These are phyloP conservation scores for Martes martes DNA, from an alignment of 2,113 vertebrate species.

Conservation along the genomic window DNA sequence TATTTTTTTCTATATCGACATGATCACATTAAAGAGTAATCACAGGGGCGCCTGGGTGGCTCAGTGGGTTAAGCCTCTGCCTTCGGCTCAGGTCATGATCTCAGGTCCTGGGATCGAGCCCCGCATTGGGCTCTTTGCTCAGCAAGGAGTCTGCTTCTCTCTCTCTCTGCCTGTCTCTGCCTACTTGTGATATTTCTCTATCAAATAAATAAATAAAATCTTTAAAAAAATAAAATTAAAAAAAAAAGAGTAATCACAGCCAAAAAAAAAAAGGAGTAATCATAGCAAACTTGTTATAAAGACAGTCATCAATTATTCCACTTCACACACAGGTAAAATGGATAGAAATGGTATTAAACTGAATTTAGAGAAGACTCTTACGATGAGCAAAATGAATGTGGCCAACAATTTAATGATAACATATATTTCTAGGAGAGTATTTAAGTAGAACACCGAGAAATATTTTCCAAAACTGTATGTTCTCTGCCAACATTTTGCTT, in stretches of 20 bases:
- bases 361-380: background rate
- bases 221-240: too few relatives aligned
- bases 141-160: too few relatives aligned
- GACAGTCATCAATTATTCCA: background rate
- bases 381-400: background rate
- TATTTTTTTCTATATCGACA: background rate
- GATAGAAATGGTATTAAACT: background rate
- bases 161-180: too few relatives aligned
- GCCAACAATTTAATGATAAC: background rate
- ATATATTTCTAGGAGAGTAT: background rate
- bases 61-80: too few relatives aligned
- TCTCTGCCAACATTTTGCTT: background rate
- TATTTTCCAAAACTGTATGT: background rate
- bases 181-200: too few relatives aligned
- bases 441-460: background rate
- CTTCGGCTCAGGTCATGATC: too few relatives aligned
- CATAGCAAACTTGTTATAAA: background rate
- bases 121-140: too few relatives aligned
- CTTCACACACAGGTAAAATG: background rate
- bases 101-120: too few relatives aligned
- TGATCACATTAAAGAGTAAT: background rate
- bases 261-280: background rate
- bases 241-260: background rate
- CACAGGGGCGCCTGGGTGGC: background rate
- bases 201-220: too few relatives aligned